Base-by-base conservation (phyloP, 2,888 invertebrate genomes). In the Mesochorus sp. region DNA sequence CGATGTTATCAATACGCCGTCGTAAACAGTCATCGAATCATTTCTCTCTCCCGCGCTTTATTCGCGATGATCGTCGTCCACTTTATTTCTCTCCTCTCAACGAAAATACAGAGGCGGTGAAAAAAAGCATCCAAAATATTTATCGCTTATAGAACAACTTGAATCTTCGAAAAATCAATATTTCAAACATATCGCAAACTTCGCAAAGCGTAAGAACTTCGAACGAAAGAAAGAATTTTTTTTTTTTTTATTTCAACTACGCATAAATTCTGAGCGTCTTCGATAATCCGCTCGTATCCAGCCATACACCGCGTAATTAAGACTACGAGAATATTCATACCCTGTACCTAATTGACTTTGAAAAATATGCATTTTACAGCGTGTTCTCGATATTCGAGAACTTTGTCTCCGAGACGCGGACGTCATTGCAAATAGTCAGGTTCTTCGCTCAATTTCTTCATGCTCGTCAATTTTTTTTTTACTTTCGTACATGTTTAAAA, bases 1-100 rank as follows among this genome's bases (percentile, higher is more conserved):
- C 70, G 70, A 78, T 74, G 74, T 74, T 78, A 78, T 74, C 78
- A 71, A 78, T 74, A 66, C 71, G 59, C 66, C 62, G 61, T 74
- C 74, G 74, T 78, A 74, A 71, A 78, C 70, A 74, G 42, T 64
- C 78, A 64, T 68, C 73, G 78, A 74, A 74, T 70, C 70, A 62
- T 61, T 66, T 59, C 31, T 39, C 12, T n/a, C 39, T 14, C 12
- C 26, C 28, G 12, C 67, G 26, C 62, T 55, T 55, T 55, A 64
- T 55, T 47, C 71, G 26, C n/a, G n/a, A n/a, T n/a, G n/a, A 71
- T 64, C 72, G 78, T 71, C 76, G 79, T 71, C 68, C 61, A 75
- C 79, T 78, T 74, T 68, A 39, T 53, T 26, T 51, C n/a, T 37
- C 26, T 10, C 24, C n/a, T n/a, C n/a, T n/a, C n/a, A n/a, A n/a